Conservation (phyloP, 2,113 vertebrate genomes). For the Zosterops japonicus region DNA sequence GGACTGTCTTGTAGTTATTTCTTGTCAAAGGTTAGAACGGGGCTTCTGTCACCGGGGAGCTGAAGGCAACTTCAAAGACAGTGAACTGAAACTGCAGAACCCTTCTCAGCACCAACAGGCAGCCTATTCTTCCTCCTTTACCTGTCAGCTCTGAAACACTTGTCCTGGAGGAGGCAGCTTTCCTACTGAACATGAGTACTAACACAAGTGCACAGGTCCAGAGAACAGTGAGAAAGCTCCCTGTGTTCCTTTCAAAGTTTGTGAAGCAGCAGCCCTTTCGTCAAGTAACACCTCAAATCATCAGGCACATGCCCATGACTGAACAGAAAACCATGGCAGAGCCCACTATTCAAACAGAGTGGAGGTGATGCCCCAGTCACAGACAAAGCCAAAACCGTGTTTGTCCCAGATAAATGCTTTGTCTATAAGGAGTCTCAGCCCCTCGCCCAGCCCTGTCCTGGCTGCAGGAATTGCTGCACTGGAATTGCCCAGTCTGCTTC, state of each 20-base stretch:
- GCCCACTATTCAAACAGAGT: background rate
- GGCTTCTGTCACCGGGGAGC: background rate
- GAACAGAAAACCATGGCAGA: background rate
- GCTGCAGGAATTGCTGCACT: background rate
- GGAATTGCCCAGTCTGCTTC: background rate
- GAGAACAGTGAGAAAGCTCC: background rate
- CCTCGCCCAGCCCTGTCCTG: background rate
- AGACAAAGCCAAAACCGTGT: rapidly evolving
- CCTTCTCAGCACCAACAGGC: background rate
- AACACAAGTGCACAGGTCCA: background rate
- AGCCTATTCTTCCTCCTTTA: background rate
- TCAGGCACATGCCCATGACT: no score
- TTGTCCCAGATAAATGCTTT: background rate
- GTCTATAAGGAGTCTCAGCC: background rate
- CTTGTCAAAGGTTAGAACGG: background rate
- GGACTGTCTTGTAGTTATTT: background rate
- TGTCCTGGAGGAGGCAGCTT: background rate
- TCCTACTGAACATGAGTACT: background rate
- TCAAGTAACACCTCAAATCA: no score
- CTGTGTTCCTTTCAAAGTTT: background rate
- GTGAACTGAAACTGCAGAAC: background rate
- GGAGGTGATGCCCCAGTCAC: background rate
- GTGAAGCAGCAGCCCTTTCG: background rate
- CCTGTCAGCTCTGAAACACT: background rate
- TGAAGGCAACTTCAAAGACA: background rate